Evolutionary conservation across 2,797 vertebrate genomes (phyloP).

Genomic region (Percopsis omiscomaycus): DNA sequence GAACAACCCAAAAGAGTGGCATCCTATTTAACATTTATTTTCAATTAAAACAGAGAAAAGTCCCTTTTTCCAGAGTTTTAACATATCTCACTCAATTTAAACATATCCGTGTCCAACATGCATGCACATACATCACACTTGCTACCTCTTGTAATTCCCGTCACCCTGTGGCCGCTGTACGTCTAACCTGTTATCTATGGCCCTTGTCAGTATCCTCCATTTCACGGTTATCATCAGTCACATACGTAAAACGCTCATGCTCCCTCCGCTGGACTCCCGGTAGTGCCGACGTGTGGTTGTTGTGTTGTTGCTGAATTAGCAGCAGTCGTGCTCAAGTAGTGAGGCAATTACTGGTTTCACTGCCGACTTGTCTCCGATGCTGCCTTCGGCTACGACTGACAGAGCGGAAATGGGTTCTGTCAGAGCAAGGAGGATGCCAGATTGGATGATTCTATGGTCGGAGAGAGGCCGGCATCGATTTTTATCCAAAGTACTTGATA

Average conservation of each 20-base stretch:
- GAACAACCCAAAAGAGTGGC: too few relatives aligned
- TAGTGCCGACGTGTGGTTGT: conserved; percentile 4
- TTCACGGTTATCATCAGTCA: not conserved
- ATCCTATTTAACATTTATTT: not conserved
- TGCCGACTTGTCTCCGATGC: conserved; percentile 25
- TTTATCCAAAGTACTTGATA: conserved; percentile 31
- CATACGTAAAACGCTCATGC: not conserved
- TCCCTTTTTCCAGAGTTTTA: too few relatives aligned
- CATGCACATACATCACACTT: too few relatives aligned
- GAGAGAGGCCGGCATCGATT: conserved; percentile 52
- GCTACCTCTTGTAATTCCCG: conserved; percentile 5
- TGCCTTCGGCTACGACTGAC: conserved; percentile 41
- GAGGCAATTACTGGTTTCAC: conserved; percentile 20
- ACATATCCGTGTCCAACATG: too few relatives aligned
- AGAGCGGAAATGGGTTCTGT: conserved; percentile 48
- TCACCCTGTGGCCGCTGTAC: not conserved
- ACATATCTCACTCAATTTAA: too few relatives aligned
- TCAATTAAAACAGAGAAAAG: too few relatives aligned
- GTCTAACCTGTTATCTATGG: conserved; percentile 17
- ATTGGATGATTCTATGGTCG: conserved; percentile 52
- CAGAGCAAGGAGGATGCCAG: conserved; percentile 35
- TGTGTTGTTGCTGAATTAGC: conserved; percentile 35
- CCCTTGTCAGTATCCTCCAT: conserved; percentile 15
- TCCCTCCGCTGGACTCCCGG: conserved; percentile 2
- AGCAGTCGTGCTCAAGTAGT: not conserved